Evolutionary conservation across 2,888 invertebrate species (phyloP).

Genomic region (Macrosoma leucophasiata): DNA sequence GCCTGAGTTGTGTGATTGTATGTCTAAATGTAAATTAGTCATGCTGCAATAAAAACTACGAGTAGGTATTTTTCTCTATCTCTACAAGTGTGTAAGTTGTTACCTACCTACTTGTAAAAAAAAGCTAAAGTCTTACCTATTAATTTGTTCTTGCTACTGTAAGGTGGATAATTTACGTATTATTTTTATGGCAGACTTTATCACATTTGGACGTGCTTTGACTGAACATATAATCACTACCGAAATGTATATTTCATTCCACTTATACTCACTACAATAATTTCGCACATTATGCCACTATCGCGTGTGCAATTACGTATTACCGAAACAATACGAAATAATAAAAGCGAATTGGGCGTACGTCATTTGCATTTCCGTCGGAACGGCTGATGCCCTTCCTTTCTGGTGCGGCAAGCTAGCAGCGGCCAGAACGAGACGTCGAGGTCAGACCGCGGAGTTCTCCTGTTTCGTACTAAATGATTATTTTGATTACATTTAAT

Average conservation of each 20-base stretch:
- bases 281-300: constrained; percentile 60
- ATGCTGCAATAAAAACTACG: too few relatives aligned
- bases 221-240: constrained; percentile 49
- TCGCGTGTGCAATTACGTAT: constrained; percentile 56
- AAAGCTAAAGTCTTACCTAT: too few relatives aligned
- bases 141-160: too few relatives aligned
- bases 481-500: constrained; percentile 76
- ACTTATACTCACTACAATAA: constrained; percentile 46
- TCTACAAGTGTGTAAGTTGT: background rate
- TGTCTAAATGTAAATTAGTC: too few relatives aligned
- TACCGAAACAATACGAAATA: constrained; percentile 61
- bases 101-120: background rate
- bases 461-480: constrained; percentile 55
- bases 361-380: constrained; percentile 62
- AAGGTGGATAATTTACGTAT: too few relatives aligned
- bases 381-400: constrained; percentile 44
- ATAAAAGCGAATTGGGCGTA: constrained; percentile 59
- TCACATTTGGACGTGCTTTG: constrained; percentile 36
- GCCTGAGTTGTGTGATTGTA: too few relatives aligned
- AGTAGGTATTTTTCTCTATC: constrained; percentile 31
- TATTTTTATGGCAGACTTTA: constrained; percentile 16
- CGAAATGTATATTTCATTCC: constrained; percentile 60
- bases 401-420: constrained; percentile 31
- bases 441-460: constrained; percentile 35
- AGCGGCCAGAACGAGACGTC: constrained; percentile 45